A percentile compares a stretch with the other conserved stretches of the same genome.
Conservation (phyloP, 2,797 vertebrate species). For the Fratercula arctica region DNA sequence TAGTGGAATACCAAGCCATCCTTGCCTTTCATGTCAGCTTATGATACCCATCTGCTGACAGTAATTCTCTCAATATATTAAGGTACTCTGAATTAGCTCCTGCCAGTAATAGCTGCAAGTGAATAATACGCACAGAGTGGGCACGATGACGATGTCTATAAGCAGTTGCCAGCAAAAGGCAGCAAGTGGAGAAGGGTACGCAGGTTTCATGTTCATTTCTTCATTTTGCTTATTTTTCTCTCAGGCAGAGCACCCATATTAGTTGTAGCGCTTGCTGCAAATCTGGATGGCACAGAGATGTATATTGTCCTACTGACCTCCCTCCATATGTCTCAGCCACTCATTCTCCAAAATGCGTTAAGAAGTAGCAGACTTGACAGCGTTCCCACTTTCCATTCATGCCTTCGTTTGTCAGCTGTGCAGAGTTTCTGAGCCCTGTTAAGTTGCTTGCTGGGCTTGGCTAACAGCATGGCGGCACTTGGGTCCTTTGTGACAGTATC, state of each 20-base stretch:
- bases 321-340: background rate
- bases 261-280: background rate
- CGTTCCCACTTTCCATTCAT: background rate
- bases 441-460: background rate
- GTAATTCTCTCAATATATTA: background rate
- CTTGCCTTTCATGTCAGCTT: background rate
- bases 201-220: background rate
- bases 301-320: background rate
- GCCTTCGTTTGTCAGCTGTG: background rate
- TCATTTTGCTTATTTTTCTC: background rate
- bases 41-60: background rate
- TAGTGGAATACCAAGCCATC: background rate
- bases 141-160: background rate
- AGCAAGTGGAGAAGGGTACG: background rate
- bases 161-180: background rate
- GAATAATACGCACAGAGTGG: background rate
- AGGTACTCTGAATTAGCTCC: background rate
- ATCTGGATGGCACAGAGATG: fast-evolving
- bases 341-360: background rate
- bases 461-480: background rate
- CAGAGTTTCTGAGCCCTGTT: background rate
- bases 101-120: background rate
- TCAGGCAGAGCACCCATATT: background rate
- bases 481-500: background rate
- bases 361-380: background rate